These are phyloP conservation scores for Sesia bembeciformis DNA, from an alignment of 2,888 invertebrate genomes.

Conservation along the genomic window DNA sequence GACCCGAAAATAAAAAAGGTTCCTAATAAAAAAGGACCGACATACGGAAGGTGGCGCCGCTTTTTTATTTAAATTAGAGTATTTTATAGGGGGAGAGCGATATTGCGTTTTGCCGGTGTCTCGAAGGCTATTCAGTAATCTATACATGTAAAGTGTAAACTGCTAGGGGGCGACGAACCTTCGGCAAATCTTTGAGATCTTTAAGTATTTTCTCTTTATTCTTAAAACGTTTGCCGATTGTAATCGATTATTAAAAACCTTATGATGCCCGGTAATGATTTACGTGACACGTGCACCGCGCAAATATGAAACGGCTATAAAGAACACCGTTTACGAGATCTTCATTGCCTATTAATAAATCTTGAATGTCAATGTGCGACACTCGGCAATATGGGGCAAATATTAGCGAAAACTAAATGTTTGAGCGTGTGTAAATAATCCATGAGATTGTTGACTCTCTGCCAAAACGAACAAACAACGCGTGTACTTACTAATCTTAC, in stretches of 20 bases:
- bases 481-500: slow-evolving; percentile 33
- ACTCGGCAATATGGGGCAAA: slow-evolving; percentile 25
- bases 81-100: slow-evolving; percentile 72
- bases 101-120: slow-evolving; percentile 71
- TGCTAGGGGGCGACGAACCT: slow-evolving; percentile 46
- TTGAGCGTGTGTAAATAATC: slow-evolving; percentile 37
- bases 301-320: slow-evolving; percentile 11
- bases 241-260: slow-evolving; percentile 18
- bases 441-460: slow-evolving; percentile 46
- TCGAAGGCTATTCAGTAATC: slow-evolving; percentile 54
- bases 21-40: slow-evolving; percentile 72
- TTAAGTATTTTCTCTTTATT: slow-evolving; percentile 10
- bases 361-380: slow-evolving; percentile 1
- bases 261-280: slow-evolving; percentile 11
- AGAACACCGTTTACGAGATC: slow-evolving; percentile 2
- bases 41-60: slow-evolving; percentile 74
- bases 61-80: slow-evolving; percentile 76
- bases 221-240: slow-evolving; percentile 25
- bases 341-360: slow-evolving; percentile 1
- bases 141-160: slow-evolving; percentile 34
- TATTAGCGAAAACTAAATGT: slow-evolving; percentile 27
- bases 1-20: slow-evolving; percentile 75
- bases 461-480: slow-evolving; percentile 38
- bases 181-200: slow-evolving; percentile 38
- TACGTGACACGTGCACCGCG: slow-evolving; percentile 11